A percentile compares a stretch with the other conserved stretches of the same genome.
phyloP scores from a whole-genome alignment of 1,140 invertebrate species.

The Orchesella cincta region DNA sequence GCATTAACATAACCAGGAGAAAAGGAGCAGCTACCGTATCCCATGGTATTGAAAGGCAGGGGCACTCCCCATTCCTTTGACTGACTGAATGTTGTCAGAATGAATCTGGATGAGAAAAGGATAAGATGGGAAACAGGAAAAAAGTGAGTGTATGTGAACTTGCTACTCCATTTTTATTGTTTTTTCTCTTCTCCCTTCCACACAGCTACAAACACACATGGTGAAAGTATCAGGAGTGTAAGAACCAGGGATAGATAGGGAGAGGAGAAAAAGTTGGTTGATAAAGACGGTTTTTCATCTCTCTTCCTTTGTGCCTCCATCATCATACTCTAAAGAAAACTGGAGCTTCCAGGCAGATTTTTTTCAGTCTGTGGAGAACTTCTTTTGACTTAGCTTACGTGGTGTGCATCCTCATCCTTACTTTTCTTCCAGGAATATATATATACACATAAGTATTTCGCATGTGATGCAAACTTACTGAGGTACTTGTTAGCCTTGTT shows the following conservation, averaged over 20 bases:
- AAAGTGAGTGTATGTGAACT: background rate
- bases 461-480: too few relatives aligned
- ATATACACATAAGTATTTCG: too few relatives aligned
- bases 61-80: background rate
- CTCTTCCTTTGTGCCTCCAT: background rate
- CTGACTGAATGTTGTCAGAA: slow-evolving; percentile 12
- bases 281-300: background rate
- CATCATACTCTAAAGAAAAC: background rate
- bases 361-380: background rate
- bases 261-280: background rate
- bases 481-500: too few relatives aligned
- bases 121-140: background rate
- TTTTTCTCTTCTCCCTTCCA: background rate
- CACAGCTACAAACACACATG: background rate
- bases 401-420: too few relatives aligned
- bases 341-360: background rate
- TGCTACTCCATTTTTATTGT: background rate
- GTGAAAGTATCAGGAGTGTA: background rate
- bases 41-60: too few relatives aligned
- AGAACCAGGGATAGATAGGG: background rate
- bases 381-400: background rate
- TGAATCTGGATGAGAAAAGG: slow-evolving; percentile 15
- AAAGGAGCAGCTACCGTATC: background rate
- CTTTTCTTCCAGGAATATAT: too few relatives aligned
- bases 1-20: background rate